Percentiles rank a stretch among this genome's conserved stretches.
Conservation (phyloP, 92 coral and sea anemone genomes). For the Chrysogorgia sp. region DNA sequence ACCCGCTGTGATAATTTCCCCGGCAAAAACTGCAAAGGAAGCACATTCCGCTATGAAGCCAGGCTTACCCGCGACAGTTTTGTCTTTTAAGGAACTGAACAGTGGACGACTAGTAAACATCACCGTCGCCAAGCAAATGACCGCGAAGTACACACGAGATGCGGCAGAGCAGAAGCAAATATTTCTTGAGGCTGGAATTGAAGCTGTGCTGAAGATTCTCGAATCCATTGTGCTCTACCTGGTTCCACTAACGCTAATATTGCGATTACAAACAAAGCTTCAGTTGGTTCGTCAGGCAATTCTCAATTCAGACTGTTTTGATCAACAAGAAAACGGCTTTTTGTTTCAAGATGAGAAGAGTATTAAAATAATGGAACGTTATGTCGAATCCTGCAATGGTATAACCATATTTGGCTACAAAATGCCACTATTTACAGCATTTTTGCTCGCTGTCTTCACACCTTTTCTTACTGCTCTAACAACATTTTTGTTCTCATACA, state of each 20-base stretch:
- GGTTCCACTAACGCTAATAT: constrained; percentile 36
- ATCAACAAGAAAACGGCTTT: constrained; percentile 27
- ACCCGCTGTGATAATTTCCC: neutral
- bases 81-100: neutral
- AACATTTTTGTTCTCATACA: constrained; percentile 20
- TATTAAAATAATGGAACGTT: constrained; percentile 17
- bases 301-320: constrained; percentile 15
- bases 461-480: constrained; percentile 35
- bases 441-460: constrained; percentile 30
- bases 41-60: neutral
- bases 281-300: constrained; percentile 32
- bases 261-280: constrained; percentile 38
- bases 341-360: constrained; percentile 30
- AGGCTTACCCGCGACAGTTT: neutral
- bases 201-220: constrained; percentile 13
- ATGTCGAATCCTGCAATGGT: constrained; percentile 18
- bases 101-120: neutral
- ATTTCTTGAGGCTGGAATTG: constrained; percentile 34
- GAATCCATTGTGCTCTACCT: constrained; percentile 33
- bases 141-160: constrained; percentile 7
- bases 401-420: constrained; percentile 40
- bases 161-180: constrained; percentile 4
- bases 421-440: constrained; percentile 37
- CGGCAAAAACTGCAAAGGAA: neutral
- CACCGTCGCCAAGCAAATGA: neutral